Evolutionary conservation across 2,797 vertebrate genomes (phyloP).

Genomic region (Todus mexicanus): DNA sequence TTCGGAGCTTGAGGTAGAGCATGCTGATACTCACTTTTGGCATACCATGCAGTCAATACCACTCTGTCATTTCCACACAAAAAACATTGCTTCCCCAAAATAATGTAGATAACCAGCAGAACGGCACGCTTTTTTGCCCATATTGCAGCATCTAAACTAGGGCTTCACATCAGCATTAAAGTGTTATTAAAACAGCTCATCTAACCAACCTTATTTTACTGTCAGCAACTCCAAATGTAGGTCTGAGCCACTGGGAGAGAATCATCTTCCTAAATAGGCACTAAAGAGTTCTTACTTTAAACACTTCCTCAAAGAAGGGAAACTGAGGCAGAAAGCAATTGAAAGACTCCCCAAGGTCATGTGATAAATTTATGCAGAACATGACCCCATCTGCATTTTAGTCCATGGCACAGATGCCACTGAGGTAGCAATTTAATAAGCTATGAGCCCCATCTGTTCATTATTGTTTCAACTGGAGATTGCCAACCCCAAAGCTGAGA

Average conservation of each 20-base stretch:
- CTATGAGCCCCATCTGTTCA: conserved; percentile 41
- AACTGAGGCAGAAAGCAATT: conserved; percentile 4
- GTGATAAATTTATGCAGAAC: neutral
- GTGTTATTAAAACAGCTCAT: neutral
- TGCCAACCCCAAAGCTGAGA: conserved; percentile 35
- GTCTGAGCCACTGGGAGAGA: neutral
- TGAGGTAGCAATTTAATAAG: conserved; percentile 42
- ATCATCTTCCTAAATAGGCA: neutral
- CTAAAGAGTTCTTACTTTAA: neutral
- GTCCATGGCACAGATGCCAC: conserved; percentile 30
- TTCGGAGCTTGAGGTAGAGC: neutral
- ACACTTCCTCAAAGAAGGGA: neutral
- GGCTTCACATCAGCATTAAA: neutral
- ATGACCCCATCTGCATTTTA: neutral
- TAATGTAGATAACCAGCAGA: neutral
- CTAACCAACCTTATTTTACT: neutral
- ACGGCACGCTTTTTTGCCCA: neutral
- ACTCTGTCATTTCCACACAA: neutral
- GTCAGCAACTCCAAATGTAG: neutral
- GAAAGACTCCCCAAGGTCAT: neutral
- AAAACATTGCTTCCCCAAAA: neutral
- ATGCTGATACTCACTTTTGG: neutral
- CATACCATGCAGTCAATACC: neutral
- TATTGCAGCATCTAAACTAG: neutral
- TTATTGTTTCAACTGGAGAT: conserved; percentile 46